phyloP scores from a whole-genome alignment of 2,888 invertebrate species.

The Apotomis turbidana region DNA sequence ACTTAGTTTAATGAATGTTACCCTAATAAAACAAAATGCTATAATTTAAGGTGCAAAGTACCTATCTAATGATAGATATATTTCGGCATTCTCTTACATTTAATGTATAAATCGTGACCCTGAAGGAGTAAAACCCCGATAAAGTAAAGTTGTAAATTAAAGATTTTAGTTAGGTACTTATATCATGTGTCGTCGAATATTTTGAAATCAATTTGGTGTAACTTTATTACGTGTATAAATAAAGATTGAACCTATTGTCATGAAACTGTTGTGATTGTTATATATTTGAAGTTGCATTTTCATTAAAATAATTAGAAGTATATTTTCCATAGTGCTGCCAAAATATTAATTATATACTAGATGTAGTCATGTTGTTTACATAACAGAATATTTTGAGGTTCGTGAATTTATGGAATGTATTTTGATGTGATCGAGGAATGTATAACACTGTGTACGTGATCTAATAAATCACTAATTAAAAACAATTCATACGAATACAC shows the following conservation, averaged over 20 bases:
- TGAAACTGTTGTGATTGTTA: constrained; percentile 82
- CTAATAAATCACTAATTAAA: constrained; percentile 74
- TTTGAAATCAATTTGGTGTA: constrained; percentile 63
- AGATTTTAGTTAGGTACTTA: constrained; percentile 53
- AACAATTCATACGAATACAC: constrained; percentile 63
- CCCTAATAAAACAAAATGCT: constrained; percentile 54
- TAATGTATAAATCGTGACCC: constrained; percentile 67
- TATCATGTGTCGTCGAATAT: constrained; percentile 62
- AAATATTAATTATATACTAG: constrained; percentile 80
- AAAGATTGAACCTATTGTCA: constrained; percentile 71
- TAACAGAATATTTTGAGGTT: constrained; percentile 79
- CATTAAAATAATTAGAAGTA: constrained; percentile 79
- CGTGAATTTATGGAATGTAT: constrained; percentile 77
- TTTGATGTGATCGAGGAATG: constrained; percentile 75
- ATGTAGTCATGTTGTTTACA: constrained; percentile 79
- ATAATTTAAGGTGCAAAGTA: constrained; percentile 63
- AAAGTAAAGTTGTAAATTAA: constrained; percentile 71
- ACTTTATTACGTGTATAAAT: constrained; percentile 60
- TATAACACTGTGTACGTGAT: constrained; percentile 76
- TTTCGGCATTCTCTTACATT: constrained; percentile 65
- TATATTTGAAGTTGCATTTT: constrained; percentile 81
- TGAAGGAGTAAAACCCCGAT: constrained; percentile 80
- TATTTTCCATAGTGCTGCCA: constrained; percentile 85
- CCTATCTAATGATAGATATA: constrained; percentile 57
- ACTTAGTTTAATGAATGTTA: constrained; percentile 49